Conservation (phyloP, 2,113 vertebrate species). For the Centropristis striata region DNA sequence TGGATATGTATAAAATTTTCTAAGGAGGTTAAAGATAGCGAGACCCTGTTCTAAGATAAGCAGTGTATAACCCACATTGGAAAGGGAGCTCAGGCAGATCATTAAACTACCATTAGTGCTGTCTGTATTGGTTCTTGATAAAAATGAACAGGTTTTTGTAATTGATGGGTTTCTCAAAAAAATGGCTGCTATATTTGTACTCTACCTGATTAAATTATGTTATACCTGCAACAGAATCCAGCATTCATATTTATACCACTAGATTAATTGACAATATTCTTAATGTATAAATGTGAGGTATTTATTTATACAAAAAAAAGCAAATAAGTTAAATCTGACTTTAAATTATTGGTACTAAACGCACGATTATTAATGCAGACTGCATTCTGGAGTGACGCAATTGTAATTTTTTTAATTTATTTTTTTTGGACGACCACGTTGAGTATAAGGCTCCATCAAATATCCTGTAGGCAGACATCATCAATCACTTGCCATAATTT, state of each 20-base stretch:
- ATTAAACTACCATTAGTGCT: neutral
- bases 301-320: neutral
- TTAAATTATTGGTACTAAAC: neutral
- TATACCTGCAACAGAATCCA: neutral
- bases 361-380: conserved; percentile 6
- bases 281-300: neutral
- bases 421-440: conserved; percentile 12
- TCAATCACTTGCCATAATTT: conserved; percentile 59
- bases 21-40: conserved; percentile 32
- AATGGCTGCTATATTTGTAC: neutral
- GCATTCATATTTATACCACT: neutral
- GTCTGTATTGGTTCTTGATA: neutral
- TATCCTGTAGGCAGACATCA: conserved; percentile 56
- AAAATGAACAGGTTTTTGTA: conserved; percentile 2
- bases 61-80: conserved; percentile 32
- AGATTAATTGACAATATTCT: neutral
- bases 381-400: conserved; percentile 12
- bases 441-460: conserved; percentile 37
- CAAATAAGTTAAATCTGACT: neutral
- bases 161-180: conserved; percentile 4
- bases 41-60: conserved; percentile 32
- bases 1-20: neutral
- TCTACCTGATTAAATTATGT: neutral
- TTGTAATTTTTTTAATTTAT: neutral
- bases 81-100: conserved; percentile 20